Base-by-base conservation (phyloP, 2,888 invertebrate genomes). In the Ectobius pallidus region DNA sequence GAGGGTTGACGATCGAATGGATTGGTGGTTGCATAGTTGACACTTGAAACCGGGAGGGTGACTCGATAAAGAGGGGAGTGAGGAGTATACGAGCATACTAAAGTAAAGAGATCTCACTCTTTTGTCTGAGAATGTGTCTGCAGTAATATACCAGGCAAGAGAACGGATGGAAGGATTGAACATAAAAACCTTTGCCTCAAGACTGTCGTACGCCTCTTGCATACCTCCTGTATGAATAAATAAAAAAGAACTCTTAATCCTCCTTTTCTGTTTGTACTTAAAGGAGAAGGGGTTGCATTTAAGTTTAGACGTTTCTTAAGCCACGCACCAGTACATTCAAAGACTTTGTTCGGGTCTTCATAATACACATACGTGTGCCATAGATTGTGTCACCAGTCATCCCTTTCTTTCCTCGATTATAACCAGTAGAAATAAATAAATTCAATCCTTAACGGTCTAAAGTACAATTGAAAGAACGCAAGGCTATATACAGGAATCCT, bases 11-110 rank as follows among this genome's bases (percentile, higher is more conserved):
- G 42, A 11, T 62, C 39, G 39, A 63, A 39, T 63, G 39, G 63
- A 63, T 63, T 63, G 63, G 62, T 63, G 39, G 63, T 39, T 39
- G 39, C 39, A 20, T 22, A n/a, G 39, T n/a, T 20, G 20, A 62
- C 62, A 62, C 62, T 32, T 4, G 52, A 62, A 62, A n/a, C n/a
- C n/a, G n/a, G n/a, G 39, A 20, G 62, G 62, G 27, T 20, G 20
- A 11, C 18, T 27, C 27, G 61, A 1, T 9, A 16, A 9, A 4
- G 22, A 49, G 49, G 49, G 39, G 6, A 9, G 39, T 39, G 49
- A 22, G 49, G 49, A 49, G 20, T 52, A 25, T 22, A 52, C 9
- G 49, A 18, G 49, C 20, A 49, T 3, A 49, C 49, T 49, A 49
- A 3, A 20, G 22, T n/a, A n/a, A n/a, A n/a, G n/a, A n/a, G 52